Conservation (phyloP, 2,113 vertebrate genomes). For the Heterotilapia buettikoferi region DNA sequence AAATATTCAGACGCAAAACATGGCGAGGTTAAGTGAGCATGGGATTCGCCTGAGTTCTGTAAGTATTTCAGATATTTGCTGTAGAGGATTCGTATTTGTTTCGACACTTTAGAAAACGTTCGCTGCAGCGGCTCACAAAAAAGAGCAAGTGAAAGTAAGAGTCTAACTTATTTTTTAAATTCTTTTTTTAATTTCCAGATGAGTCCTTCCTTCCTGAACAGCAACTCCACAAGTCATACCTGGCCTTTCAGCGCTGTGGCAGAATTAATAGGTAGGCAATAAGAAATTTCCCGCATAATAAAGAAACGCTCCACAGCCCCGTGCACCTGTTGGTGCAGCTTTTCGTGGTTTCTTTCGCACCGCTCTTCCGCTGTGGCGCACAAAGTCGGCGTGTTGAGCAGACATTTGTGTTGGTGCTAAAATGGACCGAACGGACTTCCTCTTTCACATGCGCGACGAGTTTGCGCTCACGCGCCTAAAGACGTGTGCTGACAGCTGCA, state of each 20-base stretch:
- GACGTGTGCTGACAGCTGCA: background rate
- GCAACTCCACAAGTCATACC: conserved; percentile 77
- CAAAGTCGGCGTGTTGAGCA: background rate
- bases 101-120: background rate
- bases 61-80: conserved; percentile 36
- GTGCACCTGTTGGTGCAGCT: background rate
- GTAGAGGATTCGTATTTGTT: background rate
- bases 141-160: background rate
- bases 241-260: conserved; percentile 82
- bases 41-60: conserved; percentile 72
- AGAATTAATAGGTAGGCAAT: conserved; percentile 61
- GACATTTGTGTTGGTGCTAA: background rate
- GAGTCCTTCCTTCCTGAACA: conserved; percentile 77
- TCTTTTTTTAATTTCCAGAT: conserved; percentile 50
- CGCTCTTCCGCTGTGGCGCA: background rate
- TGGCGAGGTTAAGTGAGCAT: conserved; percentile 73
- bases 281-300: background rate
- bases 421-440: conserved; percentile 24
- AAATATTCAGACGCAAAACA: conserved; percentile 15
- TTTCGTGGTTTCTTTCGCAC: background rate
- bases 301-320: accelerated
- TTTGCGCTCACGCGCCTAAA: background rate
- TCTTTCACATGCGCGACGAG: background rate
- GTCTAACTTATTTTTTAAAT: background rate
- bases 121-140: background rate